A percentile compares a stretch with the other conserved stretches of the same genome.
Conservation (phyloP, 2,888 invertebrate genomes). For the Busseola fusca region DNA sequence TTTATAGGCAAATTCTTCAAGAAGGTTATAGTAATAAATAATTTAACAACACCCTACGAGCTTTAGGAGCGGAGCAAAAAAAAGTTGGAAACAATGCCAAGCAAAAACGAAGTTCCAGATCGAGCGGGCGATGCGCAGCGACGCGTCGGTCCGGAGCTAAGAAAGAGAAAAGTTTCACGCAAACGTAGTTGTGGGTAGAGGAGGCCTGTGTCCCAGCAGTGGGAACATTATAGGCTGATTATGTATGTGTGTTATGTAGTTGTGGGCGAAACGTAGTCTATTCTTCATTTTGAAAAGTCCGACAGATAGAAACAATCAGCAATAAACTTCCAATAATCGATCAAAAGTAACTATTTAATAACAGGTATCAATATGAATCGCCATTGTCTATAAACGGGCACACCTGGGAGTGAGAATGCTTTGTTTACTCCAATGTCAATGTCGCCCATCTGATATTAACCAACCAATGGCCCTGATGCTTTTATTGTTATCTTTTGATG, state of each 20-base stretch:
- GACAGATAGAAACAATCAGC: background rate
- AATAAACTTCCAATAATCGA: constrained; percentile 1
- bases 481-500: background rate
- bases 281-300: background rate
- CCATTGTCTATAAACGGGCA: constrained; percentile 16
- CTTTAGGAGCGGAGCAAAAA: background rate
- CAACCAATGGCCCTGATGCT: background rate
- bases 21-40: background rate
- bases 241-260: too few relatives aligned
- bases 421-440: constrained; percentile 47
- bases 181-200: background rate
- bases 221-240: too few relatives aligned
- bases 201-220: too few relatives aligned
- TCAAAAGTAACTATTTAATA: constrained; percentile 9
- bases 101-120: background rate
- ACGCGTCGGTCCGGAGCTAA: background rate
- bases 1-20: background rate
- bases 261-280: background rate
- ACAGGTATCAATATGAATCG: constrained; percentile 23
- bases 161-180: background rate
- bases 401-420: constrained; percentile 43
- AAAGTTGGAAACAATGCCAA: background rate
- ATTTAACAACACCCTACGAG: background rate
- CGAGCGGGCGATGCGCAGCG: background rate
- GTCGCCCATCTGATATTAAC: constrained; percentile 20